Conservation (phyloP, 1,140 invertebrate species). For the Eupeodes corollae region DNA sequence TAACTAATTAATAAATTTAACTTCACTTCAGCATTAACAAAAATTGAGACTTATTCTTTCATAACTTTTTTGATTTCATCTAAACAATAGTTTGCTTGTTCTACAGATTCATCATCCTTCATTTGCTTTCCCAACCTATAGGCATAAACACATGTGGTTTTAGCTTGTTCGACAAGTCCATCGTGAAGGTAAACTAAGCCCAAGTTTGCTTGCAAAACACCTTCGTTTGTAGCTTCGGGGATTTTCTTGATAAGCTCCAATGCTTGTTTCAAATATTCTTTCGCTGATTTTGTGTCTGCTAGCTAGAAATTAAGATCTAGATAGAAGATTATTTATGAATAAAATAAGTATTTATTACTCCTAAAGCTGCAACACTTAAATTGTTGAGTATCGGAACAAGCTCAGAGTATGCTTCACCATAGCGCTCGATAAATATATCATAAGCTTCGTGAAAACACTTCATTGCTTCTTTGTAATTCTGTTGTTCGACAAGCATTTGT, state of each 20-base stretch:
- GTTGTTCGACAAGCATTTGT: constrained; percentile 54
- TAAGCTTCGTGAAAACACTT: constrained; percentile 58
- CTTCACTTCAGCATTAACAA: too few relatives aligned
- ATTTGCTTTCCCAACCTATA: constrained; percentile 53
- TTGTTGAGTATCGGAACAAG: constrained; percentile 73
- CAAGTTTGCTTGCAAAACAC: constrained; percentile 69
- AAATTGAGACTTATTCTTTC: too few relatives aligned
- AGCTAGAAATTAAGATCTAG: constrained; percentile 25
- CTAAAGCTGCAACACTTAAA: constrained; percentile 61
- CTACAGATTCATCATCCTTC: constrained; percentile 50
- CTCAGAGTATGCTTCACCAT: constrained; percentile 60
- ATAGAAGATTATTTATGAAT: neutral
- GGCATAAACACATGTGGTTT: constrained; percentile 57
- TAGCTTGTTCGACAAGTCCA: constrained; percentile 55
- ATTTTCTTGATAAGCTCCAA: constrained; percentile 52
- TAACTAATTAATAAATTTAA: too few relatives aligned
- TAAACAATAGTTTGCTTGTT: constrained; percentile 59
- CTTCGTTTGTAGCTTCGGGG: constrained; percentile 53
- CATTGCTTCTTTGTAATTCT: constrained; percentile 52
- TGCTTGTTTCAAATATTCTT: constrained; percentile 59
- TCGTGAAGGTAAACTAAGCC: constrained; percentile 67
- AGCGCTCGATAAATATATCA: constrained; percentile 49
- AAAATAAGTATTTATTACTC: constrained; percentile 12
- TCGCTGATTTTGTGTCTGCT: constrained; percentile 56
- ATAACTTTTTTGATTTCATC: constrained; percentile 45